Evolutionary conservation across 2,797 vertebrate genomes (phyloP).

Genomic region (Glyptemys insculpta): DNA sequence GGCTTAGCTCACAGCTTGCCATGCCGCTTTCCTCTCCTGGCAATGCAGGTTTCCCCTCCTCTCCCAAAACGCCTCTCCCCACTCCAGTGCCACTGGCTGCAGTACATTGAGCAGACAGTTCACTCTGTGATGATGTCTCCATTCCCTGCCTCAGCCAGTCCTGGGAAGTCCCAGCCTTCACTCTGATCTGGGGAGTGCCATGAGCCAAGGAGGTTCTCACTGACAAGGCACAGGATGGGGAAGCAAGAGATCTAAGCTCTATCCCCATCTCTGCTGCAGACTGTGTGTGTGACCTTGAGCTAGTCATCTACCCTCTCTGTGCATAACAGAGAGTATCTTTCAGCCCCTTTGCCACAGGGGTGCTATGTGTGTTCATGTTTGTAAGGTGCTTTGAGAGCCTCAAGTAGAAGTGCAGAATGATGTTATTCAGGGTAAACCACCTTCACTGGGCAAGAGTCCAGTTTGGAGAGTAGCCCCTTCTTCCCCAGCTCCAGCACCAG

Average conservation of each 20-base stretch:
- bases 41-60: not conserved
- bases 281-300: not conserved
- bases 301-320: not conserved
- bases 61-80: not conserved
- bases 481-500: not conserved
- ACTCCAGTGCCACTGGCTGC: not conserved
- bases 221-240: accelerated
- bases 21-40: accelerated
- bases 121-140: accelerated
- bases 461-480: not conserved
- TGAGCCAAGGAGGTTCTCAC: accelerated
- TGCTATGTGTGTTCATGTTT: not conserved
- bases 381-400: not conserved
- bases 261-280: not conserved
- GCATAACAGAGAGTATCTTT: not conserved
- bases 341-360: not conserved
- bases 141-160: not conserved
- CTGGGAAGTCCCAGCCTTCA: not conserved
- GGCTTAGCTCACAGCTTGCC: not conserved
- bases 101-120: accelerated
- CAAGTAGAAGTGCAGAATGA: not conserved
- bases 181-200: not conserved
- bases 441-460: not conserved
- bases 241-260: not conserved
- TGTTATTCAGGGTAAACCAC: not conserved